phyloP scores from a whole-genome alignment of 2,888 invertebrate species.

The Anaspis maculata region DNA sequence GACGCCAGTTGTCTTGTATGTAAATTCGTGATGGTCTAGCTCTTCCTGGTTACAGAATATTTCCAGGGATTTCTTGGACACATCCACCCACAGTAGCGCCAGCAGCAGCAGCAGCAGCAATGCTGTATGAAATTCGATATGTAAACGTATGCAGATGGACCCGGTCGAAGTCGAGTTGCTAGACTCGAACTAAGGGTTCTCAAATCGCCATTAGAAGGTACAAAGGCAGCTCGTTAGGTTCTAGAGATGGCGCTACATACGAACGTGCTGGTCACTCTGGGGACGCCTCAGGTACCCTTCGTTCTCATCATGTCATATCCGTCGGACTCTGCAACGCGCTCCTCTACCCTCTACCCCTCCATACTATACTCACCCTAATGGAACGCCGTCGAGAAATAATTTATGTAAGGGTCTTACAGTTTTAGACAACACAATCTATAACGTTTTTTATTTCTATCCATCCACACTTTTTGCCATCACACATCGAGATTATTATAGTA shows the following conservation, averaged over 20 bases:
- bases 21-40: constrained; percentile 29
- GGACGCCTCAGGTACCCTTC: constrained; percentile 38
- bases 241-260: constrained; percentile 28
- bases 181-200: constrained; percentile 30
- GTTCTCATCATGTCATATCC: constrained; percentile 32
- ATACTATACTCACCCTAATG: too few species aligned
- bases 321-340: constrained; percentile 7
- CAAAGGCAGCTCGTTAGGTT: constrained; percentile 40
- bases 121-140: constrained; percentile 14
- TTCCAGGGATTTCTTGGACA: constrained; percentile 6
- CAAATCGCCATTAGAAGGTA: constrained; percentile 37
- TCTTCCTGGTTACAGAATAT: constrained; percentile 7
- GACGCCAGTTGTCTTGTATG: constrained; percentile 39
- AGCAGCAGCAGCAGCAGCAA: too few species aligned
- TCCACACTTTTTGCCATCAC: too few species aligned
- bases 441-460: too few species aligned
- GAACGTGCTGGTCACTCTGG: constrained; percentile 35
- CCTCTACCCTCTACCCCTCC: too few species aligned
- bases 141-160: constrained; percentile 15
- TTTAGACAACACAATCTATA: too few species aligned
- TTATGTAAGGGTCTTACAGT: too few species aligned
- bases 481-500: too few species aligned
- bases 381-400: too few species aligned
- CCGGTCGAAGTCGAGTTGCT: too few species aligned
- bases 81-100: too few species aligned